phyloP scores from a whole-genome alignment of 2,113 vertebrate species.

The Nerophis lumbriciformis region DNA sequence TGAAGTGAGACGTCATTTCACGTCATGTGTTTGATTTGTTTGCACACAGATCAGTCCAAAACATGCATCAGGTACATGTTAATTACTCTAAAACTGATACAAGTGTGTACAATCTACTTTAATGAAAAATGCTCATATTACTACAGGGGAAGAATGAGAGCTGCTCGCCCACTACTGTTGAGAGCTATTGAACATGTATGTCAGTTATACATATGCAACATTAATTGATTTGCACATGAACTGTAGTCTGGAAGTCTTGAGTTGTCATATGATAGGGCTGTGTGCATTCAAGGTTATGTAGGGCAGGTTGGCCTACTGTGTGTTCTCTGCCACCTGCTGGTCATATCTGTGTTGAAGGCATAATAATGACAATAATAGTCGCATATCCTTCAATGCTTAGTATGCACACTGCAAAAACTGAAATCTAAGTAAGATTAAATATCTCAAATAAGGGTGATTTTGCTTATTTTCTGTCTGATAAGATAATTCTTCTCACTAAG shows the following conservation, averaged over 20 bases:
- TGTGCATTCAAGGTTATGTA: constrained; percentile 11
- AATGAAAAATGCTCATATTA: not conserved
- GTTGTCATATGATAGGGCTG: constrained; percentile 11
- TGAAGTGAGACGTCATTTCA: not conserved
- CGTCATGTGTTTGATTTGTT: constrained; percentile 2
- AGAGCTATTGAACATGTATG: not conserved
- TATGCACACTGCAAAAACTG: too few species aligned
- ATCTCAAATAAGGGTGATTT: too few species aligned
- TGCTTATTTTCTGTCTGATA: too few species aligned
- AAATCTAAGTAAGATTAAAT: too few species aligned
- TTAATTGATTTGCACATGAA: not conserved
- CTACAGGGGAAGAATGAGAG: not conserved
- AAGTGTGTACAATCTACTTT: not conserved
- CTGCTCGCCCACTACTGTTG: not conserved
- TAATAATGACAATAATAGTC: not conserved
- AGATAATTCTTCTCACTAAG: too few species aligned
- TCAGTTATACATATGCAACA: too few species aligned
- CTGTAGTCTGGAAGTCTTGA: constrained; percentile 2
- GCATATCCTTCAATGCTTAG: not conserved
- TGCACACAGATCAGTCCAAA: not conserved
- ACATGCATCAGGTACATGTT: not conserved
- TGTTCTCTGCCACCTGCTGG: not conserved
- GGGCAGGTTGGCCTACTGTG: not conserved
- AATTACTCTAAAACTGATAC: not conserved
- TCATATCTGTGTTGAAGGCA: not conserved